Evolutionary conservation across 2,113 vertebrate genomes (phyloP).

Genomic region (Poecilia latipinna): DNA sequence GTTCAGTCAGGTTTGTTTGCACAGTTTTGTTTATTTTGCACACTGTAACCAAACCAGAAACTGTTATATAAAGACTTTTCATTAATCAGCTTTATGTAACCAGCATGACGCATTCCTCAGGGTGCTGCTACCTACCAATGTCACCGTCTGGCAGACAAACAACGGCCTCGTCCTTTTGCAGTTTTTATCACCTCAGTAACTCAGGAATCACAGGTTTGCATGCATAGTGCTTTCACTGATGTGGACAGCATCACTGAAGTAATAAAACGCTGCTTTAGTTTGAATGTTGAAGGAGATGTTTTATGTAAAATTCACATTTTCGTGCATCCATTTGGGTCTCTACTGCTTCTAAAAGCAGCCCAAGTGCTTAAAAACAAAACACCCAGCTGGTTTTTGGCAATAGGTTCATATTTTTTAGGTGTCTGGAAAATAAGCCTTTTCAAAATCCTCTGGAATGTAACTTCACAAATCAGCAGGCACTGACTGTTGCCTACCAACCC

Average conservation of each 20-base stretch:
- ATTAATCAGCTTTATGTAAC: slow-evolving; percentile 65
- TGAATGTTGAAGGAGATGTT: not conserved
- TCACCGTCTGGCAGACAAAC: slow-evolving; percentile 28
- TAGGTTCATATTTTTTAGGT: too few species aligned
- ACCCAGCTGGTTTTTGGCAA: too few species aligned
- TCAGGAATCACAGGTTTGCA: slow-evolving; percentile 2
- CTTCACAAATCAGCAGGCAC: too few species aligned
- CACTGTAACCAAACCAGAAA: slow-evolving; percentile 6
- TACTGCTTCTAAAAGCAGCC: too few species aligned
- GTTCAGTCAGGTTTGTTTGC: slow-evolving; percentile 43
- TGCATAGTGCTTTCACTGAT: not conserved
- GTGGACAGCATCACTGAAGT: too few species aligned
- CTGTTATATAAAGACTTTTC: slow-evolving; percentile 55
- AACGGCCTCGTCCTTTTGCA: slow-evolving; percentile 3
- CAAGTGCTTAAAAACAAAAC: too few species aligned
- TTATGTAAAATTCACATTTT: too few species aligned
- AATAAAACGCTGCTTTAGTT: not conserved
- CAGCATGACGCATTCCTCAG: slow-evolving; percentile 59
- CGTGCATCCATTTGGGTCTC: too few species aligned
- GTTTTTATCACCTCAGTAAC: not conserved
- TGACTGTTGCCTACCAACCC: too few species aligned
- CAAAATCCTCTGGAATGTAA: too few species aligned
- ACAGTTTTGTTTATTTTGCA: slow-evolving; percentile 44
- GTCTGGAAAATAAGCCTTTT: too few species aligned
- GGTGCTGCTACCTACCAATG: slow-evolving; percentile 46